Conservation (phyloP, 2,888 invertebrate species). For the Drosophila buzzatii region DNA sequence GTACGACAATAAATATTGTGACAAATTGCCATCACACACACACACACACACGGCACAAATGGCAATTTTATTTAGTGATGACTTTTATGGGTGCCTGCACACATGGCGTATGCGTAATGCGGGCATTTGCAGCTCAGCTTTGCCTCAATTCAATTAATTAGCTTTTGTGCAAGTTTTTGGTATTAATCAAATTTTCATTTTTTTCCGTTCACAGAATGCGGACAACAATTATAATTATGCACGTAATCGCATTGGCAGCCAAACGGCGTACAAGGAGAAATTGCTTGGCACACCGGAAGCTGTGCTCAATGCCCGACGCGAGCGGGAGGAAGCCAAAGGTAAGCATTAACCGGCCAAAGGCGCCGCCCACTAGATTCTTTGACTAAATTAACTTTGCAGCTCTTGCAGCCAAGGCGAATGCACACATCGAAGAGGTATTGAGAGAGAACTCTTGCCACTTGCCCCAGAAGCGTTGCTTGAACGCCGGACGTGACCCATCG, state of each 20-base stretch:
- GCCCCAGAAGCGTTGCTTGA: constrained; percentile 91
- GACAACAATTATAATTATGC: constrained; percentile 76
- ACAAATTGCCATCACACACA: constrained; percentile 71
- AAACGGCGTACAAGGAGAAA: constrained; percentile 81
- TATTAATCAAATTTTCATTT: constrained; percentile 31
- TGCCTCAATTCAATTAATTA: constrained; percentile 49
- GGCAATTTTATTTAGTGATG: constrained; percentile 66
- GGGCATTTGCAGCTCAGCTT: constrained; percentile 15
- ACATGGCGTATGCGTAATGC: constrained; percentile 70
- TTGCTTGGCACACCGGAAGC: constrained; percentile 81
- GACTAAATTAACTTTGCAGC: constrained; percentile 54
- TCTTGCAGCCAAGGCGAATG: constrained; percentile 79
- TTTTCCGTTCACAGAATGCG: constrained; percentile 58
- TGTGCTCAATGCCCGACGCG: constrained; percentile 75
- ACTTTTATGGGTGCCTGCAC: constrained; percentile 58
- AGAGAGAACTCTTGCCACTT: constrained; percentile 79
- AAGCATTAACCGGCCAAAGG: neutral
- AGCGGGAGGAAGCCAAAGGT: constrained; percentile 58
- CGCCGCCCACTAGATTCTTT: neutral
- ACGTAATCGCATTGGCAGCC: constrained; percentile 80
- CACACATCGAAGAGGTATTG: constrained; percentile 77
- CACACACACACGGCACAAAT: constrained; percentile 48
- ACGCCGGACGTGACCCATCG: constrained; percentile 88
- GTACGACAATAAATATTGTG: constrained; percentile 73
- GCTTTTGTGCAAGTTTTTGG: constrained; percentile 20